phyloP scores from a whole-genome alignment of 2,888 invertebrate species.

The Caenorhabditis drosophilae region DNA sequence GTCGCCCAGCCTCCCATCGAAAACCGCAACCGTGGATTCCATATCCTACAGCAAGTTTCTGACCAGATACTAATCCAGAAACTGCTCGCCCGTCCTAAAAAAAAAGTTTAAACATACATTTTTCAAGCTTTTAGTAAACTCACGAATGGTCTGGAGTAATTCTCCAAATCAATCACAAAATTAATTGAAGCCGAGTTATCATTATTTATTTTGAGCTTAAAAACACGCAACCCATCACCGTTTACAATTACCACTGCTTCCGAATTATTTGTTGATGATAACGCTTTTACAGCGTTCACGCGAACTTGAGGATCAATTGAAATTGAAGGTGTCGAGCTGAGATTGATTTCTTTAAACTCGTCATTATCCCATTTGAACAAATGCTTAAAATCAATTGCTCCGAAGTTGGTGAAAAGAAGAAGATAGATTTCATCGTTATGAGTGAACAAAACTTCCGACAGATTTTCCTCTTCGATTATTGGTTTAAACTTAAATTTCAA shows the following conservation, averaged over 20 bases:
- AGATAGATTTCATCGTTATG: slow-evolving; percentile 34
- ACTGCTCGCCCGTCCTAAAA: slow-evolving; percentile 38
- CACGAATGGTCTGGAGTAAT: slow-evolving; percentile 2
- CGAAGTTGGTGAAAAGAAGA: slow-evolving; percentile 38
- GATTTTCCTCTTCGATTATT: slow-evolving; percentile 40
- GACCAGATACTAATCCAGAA: slow-evolving; percentile 16
- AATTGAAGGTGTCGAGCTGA: background rate
- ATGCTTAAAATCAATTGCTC: slow-evolving; percentile 18
- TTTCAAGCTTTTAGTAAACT: slow-evolving; percentile 1
- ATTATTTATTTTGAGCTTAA: slow-evolving; percentile 3
- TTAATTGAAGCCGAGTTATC: background rate
- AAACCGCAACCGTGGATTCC: slow-evolving; percentile 55
- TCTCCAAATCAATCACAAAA: too few species aligned
- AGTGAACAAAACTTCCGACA: slow-evolving; percentile 41
- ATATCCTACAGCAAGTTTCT: slow-evolving; percentile 41
- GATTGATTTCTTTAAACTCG: background rate
- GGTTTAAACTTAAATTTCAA: too few species aligned
- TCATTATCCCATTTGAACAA: slow-evolving; percentile 37
- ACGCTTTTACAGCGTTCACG: slow-evolving; percentile 1
- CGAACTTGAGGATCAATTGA: background rate
- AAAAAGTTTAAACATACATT: background rate
- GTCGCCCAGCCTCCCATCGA: slow-evolving; percentile 40
- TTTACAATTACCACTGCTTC: slow-evolving; percentile 10
- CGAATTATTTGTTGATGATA: background rate
- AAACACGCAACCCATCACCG: slow-evolving; percentile 5